Conservation (phyloP, 1,140 invertebrate species). For the Aradophagus sp. region DNA sequence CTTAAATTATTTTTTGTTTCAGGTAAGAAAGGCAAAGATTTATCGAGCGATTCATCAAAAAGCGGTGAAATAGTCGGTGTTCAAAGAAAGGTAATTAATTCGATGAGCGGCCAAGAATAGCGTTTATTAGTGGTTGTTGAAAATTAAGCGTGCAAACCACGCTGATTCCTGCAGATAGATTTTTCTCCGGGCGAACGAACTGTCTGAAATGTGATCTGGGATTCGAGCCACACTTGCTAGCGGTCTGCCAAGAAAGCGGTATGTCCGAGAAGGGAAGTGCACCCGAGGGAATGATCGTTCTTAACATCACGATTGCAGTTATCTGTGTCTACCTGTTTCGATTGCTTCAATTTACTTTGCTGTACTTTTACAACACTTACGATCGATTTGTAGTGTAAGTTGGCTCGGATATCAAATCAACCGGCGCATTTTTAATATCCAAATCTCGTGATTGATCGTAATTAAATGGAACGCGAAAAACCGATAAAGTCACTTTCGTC, state of each 20-base stretch:
- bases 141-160: constrained; percentile 41
- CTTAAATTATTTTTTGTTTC: constrained; percentile 16
- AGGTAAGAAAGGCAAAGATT: constrained; percentile 16
- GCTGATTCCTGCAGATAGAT: constrained; percentile 41
- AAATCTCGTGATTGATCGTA: no score
- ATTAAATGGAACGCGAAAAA: no score
- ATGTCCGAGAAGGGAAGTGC: constrained; percentile 67
- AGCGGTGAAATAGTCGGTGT: no score
- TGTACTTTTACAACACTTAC: constrained; percentile 28
- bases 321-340: constrained; percentile 54
- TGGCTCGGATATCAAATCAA: constrained; percentile 18
- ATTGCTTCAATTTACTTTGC: constrained; percentile 50
- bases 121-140: constrained; percentile 22
- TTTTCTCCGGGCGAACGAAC: constrained; percentile 44
- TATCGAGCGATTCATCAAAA: neutral
- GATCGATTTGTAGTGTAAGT: constrained; percentile 18
- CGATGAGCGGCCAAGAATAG: neutral
- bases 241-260: constrained; percentile 62
- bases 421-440: no score
- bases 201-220: constrained; percentile 65
- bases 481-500: no score
- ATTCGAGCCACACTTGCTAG: constrained; percentile 61
- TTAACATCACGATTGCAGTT: constrained; percentile 63
- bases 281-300: constrained; percentile 67
- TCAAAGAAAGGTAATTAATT: constrained; percentile 10